phyloP scores from a whole-genome alignment of 2,888 invertebrate species.

The Parnassius mnemosyne region DNA sequence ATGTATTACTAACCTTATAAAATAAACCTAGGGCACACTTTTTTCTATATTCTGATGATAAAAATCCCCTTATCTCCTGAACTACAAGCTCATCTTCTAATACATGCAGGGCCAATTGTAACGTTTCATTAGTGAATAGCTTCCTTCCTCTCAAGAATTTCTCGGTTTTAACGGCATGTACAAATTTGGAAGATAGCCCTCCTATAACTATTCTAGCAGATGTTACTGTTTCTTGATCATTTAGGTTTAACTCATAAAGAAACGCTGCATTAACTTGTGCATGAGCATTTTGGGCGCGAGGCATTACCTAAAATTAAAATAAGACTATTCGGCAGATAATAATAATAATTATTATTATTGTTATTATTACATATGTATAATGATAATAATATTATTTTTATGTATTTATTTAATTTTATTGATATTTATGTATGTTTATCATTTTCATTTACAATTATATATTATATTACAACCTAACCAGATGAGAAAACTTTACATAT shows the following conservation, averaged over 20 bases:
- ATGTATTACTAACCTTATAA: constrained; percentile 79
- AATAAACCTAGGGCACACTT: constrained; percentile 82
- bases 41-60: constrained; percentile 81
- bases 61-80: constrained; percentile 79
- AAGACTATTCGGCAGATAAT: neutral
- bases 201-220: constrained; percentile 82
- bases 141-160: constrained; percentile 53
- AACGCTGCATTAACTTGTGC: constrained; percentile 89
- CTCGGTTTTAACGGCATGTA: constrained; percentile 83
- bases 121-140: constrained; percentile 65
- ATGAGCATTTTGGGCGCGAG: constrained; percentile 86
- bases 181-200: constrained; percentile 73
- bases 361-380: too few species aligned
- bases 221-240: constrained; percentile 49
- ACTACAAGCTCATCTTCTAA: constrained; percentile 81
- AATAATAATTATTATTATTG: too few species aligned
- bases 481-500: too few species aligned
- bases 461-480: too few species aligned
- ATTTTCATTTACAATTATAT: too few species aligned
- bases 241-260: constrained; percentile 74
- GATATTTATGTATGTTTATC: too few species aligned
- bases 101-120: constrained; percentile 75
- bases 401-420: too few species aligned
- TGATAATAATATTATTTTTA: too few species aligned
- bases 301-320: constrained; percentile 80